Conservation (phyloP, 1,140 invertebrate species). For the Drosophila kikkawai region DNA sequence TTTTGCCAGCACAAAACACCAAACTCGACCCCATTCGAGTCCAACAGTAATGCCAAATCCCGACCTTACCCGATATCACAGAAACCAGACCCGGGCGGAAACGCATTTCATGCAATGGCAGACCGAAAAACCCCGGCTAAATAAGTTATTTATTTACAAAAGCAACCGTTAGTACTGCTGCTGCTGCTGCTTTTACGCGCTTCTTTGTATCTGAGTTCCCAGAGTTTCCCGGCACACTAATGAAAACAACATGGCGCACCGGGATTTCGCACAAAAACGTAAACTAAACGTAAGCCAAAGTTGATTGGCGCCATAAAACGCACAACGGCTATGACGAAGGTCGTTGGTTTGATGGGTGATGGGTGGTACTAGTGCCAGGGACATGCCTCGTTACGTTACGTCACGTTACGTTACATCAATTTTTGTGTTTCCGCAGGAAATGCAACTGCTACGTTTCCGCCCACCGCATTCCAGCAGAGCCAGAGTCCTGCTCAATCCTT, state of each 20-base stretch:
- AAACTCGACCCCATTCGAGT: slow-evolving; percentile 2
- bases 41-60: neutral
- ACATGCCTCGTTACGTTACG: slow-evolving; percentile 74
- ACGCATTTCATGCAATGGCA: slow-evolving; percentile 54
- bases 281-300: slow-evolving; percentile 81
- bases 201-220: slow-evolving; percentile 29
- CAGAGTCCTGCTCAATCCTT: slow-evolving; percentile 4
- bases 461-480: slow-evolving; percentile 5
- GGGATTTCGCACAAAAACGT: slow-evolving; percentile 66
- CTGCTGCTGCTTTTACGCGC: slow-evolving; percentile 36
- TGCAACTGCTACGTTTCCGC: slow-evolving; percentile 71
- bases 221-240: slow-evolving; percentile 51
- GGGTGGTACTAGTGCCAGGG: slow-evolving; percentile 32
- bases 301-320: slow-evolving; percentile 76
- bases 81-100: slow-evolving; percentile 24
- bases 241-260: slow-evolving; percentile 78
- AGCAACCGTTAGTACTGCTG: slow-evolving; percentile 55
- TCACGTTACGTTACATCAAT: slow-evolving; percentile 83
- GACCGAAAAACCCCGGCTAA: slow-evolving; percentile 48
- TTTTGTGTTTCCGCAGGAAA: slow-evolving; percentile 83
- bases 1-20: slow-evolving; percentile 23
- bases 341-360: slow-evolving; percentile 14
- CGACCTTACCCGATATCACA: neutral
- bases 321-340: slow-evolving; percentile 45
- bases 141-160: slow-evolving; percentile 80